Evolutionary conservation across 2,888 invertebrate species (phyloP).

Genomic region (Lasioglossum zephyrum): DNA sequence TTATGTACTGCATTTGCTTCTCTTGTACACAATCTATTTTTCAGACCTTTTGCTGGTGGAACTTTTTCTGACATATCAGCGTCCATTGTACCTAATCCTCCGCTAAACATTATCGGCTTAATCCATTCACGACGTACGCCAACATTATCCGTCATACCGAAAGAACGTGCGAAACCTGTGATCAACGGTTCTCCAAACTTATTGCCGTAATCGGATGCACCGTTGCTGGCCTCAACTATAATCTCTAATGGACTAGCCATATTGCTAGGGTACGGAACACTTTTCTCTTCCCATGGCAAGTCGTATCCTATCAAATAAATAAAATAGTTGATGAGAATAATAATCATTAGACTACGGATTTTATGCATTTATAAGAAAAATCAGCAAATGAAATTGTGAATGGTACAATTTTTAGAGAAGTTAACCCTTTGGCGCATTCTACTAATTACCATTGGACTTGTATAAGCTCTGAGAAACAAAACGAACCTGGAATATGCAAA

Average conservation of each 20-base stretch:
- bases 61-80: slow-evolving; percentile 92
- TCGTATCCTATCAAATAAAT: slow-evolving; percentile 88
- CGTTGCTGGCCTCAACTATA: slow-evolving; percentile 97
- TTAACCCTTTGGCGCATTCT: not conserved
- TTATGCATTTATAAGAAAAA: not conserved
- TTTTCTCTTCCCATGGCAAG: slow-evolving; percentile 93
- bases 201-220: slow-evolving; percentile 99
- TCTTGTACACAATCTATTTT: not conserved
- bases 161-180: slow-evolving; percentile 95
- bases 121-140: slow-evolving; percentile 95
- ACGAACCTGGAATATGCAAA: slow-evolving; percentile 92
- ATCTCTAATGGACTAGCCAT: slow-evolving; percentile 96
- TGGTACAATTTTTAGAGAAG: not conserved
- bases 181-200: slow-evolving; percentile 99
- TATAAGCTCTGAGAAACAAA: slow-evolving; percentile 6
- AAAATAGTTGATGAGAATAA: not conserved
- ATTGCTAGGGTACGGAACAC: slow-evolving; percentile 90
- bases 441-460: too few species aligned
- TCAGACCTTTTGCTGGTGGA: slow-evolving; percentile 89
- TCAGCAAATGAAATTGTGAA: not conserved
- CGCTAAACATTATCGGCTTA: slow-evolving; percentile 99
- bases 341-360: not conserved
- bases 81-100: slow-evolving; percentile 96
- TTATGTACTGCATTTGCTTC: not conserved
- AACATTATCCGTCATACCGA: slow-evolving; percentile 89